phyloP scores from a whole-genome alignment of 2,888 invertebrate genomes.

The Drosophila fulvimacula region DNA sequence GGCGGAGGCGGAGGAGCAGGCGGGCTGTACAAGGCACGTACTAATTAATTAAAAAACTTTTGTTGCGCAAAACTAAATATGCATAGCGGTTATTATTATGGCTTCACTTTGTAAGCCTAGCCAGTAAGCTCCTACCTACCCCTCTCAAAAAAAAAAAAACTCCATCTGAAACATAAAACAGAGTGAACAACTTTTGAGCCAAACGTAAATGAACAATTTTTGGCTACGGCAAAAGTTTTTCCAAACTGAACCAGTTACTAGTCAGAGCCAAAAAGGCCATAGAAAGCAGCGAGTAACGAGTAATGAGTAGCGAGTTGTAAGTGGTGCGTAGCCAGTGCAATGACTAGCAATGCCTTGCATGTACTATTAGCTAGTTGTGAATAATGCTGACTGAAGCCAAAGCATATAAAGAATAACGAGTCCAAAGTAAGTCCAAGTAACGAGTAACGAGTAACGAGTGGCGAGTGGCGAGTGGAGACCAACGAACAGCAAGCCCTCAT shows the following conservation, averaged over 20 bases:
- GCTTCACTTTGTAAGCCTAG: conserved; percentile 51
- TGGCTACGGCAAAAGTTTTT: conserved; percentile 33
- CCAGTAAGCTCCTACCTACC: background rate
- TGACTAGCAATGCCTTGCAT: too few species aligned
- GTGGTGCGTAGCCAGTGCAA: background rate
- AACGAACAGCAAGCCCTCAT: background rate
- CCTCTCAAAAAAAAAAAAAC: background rate
- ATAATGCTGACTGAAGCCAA: background rate
- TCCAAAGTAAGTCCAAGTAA: background rate
- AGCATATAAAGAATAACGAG: background rate
- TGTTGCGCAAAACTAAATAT: conserved; percentile 69
- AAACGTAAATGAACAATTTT: conserved; percentile 45
- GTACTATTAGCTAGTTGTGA: too few species aligned
- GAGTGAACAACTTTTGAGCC: conserved; percentile 34
- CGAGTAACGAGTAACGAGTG: conserved; percentile 1
- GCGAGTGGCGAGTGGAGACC: background rate
- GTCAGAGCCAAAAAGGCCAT: background rate
- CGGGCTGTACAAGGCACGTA: conserved; percentile 50
- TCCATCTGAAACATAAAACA: conserved; percentile 17
- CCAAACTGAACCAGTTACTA: conserved; percentile 5
- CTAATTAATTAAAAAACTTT: conserved; percentile 78
- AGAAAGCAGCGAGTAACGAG: background rate
- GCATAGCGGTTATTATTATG: conserved; percentile 73
- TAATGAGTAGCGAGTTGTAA: background rate
- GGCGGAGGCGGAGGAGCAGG: too few species aligned